These are phyloP conservation scores for Salvelinus namaycush DNA, from an alignment of 2,113 vertebrate species.

Conservation along the genomic window DNA sequence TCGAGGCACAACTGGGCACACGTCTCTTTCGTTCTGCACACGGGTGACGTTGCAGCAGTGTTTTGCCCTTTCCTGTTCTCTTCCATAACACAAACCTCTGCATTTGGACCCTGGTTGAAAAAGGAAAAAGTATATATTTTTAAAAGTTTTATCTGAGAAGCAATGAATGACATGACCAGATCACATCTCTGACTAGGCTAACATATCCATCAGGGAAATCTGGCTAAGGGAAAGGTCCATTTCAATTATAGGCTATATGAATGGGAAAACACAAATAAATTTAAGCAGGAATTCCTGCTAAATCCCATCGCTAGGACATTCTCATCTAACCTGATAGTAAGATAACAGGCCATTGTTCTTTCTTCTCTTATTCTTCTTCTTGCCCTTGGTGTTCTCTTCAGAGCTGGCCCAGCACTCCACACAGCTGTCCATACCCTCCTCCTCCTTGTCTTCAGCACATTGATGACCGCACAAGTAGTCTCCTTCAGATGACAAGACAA, in stretches of 20 bases:
- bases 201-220: no score
- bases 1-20: constrained; percentile 78
- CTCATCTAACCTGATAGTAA: no score
- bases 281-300: no score
- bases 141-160: no score
- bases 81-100: constrained; percentile 75
- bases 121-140: neutral
- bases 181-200: no score
- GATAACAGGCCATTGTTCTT: constrained; percentile 80
- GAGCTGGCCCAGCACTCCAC: constrained; percentile 92
- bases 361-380: constrained; percentile 97
- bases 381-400: constrained; percentile 83
- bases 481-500: constrained; percentile 61
- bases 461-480: constrained; percentile 81
- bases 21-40: constrained; percentile 85
- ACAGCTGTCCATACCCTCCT: constrained; percentile 87
- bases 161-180: no score
- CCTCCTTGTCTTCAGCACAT: constrained; percentile 73
- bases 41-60: constrained; percentile 64
- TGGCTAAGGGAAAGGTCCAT: no score
- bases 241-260: no score
- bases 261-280: no score
- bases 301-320: no score
- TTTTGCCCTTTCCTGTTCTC: constrained; percentile 74
- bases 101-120: constrained; percentile 75